A percentile compares a stretch with the other conserved stretches of the same genome.
Evolutionary conservation across 1,140 invertebrate species (phyloP).

Genomic region (Eulimnadia texana): DNA sequence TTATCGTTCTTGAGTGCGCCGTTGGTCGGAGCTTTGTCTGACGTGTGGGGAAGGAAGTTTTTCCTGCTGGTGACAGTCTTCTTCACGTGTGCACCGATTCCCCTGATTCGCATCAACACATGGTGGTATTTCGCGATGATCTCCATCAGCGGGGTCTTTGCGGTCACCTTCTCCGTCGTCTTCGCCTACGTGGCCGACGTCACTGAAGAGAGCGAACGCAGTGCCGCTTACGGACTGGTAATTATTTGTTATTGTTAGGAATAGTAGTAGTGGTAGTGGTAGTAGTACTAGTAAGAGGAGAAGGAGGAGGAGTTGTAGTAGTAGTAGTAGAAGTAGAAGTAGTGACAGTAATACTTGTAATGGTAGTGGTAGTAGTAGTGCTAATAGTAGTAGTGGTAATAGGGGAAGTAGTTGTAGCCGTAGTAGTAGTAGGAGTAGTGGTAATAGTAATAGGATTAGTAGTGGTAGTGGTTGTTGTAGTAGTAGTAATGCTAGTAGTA

Average conservation of each 20-base stretch:
- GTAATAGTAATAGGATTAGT: too few species aligned
- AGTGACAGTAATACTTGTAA: too few species aligned
- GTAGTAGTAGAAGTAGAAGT: too few species aligned
- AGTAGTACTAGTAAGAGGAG: too few species aligned
- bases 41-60: slow-evolving; percentile 95
- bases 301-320: too few species aligned
- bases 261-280: too few species aligned
- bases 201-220: slow-evolving; percentile 91
- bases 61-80: slow-evolving; percentile 97
- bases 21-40: slow-evolving; percentile 88
- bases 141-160: slow-evolving; percentile 94
- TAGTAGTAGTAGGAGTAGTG: too few species aligned
- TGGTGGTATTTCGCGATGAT: slow-evolving; percentile 99
- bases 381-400: too few species aligned
- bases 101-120: slow-evolving; percentile 95
- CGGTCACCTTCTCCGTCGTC: slow-evolving; percentile 96
- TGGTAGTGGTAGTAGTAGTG: too few species aligned
- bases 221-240: slow-evolving; percentile 89
- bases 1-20: slow-evolving; percentile 94
- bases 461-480: too few species aligned
- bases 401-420: too few species aligned
- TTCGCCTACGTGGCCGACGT: slow-evolving; percentile 99
- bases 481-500: too few species aligned
- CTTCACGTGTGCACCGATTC: slow-evolving; percentile 97
- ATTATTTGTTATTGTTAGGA: slow-evolving; percentile 22